phyloP scores from a whole-genome alignment of 2,888 invertebrate genomes.

The Chymomyza caudatula region DNA sequence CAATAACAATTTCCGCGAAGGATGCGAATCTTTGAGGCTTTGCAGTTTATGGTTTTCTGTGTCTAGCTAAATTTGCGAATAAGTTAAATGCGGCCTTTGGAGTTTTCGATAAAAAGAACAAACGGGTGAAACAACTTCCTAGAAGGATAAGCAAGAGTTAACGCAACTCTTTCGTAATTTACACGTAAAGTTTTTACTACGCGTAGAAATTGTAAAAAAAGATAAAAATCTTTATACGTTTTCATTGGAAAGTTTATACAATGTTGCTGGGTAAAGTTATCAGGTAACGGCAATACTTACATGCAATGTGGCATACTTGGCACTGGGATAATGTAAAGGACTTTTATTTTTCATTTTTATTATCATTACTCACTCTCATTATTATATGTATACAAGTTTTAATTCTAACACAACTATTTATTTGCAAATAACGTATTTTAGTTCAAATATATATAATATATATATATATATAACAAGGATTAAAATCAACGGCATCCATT shows the following conservation, averaged over 20 bases:
- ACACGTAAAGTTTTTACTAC: slow-evolving; percentile 49
- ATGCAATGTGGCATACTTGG: background rate
- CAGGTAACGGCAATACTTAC: background rate
- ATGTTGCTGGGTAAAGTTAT: background rate
- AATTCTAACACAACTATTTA: too few relatives aligned
- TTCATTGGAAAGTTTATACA: too few relatives aligned
- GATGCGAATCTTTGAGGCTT: slow-evolving; percentile 25
- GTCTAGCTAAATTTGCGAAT: slow-evolving; percentile 46
- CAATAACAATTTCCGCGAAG: slow-evolving; percentile 59
- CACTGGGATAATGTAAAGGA: too few relatives aligned
- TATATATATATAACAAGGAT: too few relatives aligned
- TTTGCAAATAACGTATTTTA: too few relatives aligned
- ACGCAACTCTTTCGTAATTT: slow-evolving; percentile 75
- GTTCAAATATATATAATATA: too few relatives aligned
- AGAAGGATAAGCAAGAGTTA: slow-evolving; percentile 54
- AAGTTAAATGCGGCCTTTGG: slow-evolving; percentile 54
- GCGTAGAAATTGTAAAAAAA: slow-evolving; percentile 4
- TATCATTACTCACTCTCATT: too few relatives aligned
- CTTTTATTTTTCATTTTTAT: too few relatives aligned
- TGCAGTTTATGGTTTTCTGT: slow-evolving; percentile 42
- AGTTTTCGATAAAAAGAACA: slow-evolving; percentile 42
- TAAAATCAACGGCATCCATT: too few relatives aligned
- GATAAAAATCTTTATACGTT: background rate
- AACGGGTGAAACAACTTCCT: slow-evolving; percentile 5
- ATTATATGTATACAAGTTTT: too few relatives aligned